Percentiles rank a stretch among this genome's conserved stretches.
These are phyloP conservation scores for Ceyx erithaca DNA, from an alignment of 2,797 vertebrate genomes.

Conservation along the genomic window DNA sequence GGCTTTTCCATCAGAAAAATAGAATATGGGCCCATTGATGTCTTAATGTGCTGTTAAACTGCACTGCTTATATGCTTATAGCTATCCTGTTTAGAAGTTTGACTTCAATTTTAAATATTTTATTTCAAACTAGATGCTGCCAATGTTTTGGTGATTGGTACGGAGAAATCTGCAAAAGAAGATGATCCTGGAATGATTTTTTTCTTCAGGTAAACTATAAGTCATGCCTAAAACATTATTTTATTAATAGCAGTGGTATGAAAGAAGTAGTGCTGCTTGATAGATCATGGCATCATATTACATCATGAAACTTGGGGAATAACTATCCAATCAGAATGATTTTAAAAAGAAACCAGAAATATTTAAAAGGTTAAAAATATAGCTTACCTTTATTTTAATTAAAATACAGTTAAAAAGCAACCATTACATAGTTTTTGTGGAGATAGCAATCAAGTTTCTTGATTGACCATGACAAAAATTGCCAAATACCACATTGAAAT, in stretches of 20 bases:
- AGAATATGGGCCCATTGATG: neutral
- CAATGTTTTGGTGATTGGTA: slow-evolving; percentile 90
- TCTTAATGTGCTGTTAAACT: neutral
- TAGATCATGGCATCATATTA: neutral
- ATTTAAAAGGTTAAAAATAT: neutral
- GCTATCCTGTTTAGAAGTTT: neutral
- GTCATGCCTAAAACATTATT: neutral
- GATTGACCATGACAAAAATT: neutral
- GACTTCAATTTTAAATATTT: no score
- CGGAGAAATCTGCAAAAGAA: slow-evolving; percentile 85
- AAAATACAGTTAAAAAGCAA: neutral
- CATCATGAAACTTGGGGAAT: slow-evolving; percentile 21
- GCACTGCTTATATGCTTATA: neutral
- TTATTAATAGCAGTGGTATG: neutral
- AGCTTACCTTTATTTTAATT: neutral
- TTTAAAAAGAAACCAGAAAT: neutral
- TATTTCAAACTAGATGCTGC: slow-evolving; percentile 87
- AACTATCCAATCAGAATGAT: neutral
- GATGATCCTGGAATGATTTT: slow-evolving; percentile 88
- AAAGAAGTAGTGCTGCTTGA: neutral
- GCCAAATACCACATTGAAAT: neutral
- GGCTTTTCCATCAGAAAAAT: neutral
- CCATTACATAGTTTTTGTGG: neutral
- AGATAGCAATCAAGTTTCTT: neutral
- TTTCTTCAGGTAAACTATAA: slow-evolving; percentile 90